phyloP scores from a whole-genome alignment of 1,140 invertebrate genomes.

The Caenorhabditis briggsae region DNA sequence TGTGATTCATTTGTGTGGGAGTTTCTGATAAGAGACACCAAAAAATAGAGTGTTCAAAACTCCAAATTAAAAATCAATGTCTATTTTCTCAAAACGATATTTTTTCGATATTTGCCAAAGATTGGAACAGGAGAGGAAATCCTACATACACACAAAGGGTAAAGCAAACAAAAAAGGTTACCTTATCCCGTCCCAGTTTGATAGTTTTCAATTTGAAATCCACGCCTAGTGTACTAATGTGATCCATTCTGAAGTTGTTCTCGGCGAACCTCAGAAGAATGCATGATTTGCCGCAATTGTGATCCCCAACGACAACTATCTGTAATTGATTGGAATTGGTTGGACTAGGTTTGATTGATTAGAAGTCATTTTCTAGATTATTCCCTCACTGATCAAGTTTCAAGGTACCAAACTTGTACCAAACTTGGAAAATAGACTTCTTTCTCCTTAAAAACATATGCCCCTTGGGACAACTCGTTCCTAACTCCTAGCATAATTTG shows the following conservation, averaged over 20 bases:
- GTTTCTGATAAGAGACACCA: not conserved
- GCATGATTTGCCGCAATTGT: constrained; percentile 77
- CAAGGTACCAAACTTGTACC: not conserved
- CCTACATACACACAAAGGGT: not conserved
- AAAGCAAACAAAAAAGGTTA: constrained; percentile 35
- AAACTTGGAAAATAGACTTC: not conserved
- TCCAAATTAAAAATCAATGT: too few relatives aligned
- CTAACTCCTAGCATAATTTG: constrained; percentile 17
- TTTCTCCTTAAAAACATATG: too few relatives aligned
- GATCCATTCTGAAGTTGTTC: constrained; percentile 76
- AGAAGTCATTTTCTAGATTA: too few relatives aligned
- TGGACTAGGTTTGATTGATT: not conserved
- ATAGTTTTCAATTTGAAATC: constrained; percentile 78
- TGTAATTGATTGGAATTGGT: constrained; percentile 29
- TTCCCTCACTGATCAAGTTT: too few relatives aligned
- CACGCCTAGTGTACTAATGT: constrained; percentile 76
- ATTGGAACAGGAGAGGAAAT: constrained; percentile 6
- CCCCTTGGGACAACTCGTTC: not conserved
- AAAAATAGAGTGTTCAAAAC: not conserved
- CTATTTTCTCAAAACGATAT: not conserved
- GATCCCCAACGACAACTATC: constrained; percentile 77
- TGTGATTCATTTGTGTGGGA: constrained; percentile 42
- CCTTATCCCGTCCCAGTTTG: constrained; percentile 76
- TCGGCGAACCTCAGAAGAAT: constrained; percentile 76
- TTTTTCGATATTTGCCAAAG: not conserved